Base-by-base conservation (phyloP, 2,797 vertebrate genomes). In the Takifugu rubripes region DNA sequence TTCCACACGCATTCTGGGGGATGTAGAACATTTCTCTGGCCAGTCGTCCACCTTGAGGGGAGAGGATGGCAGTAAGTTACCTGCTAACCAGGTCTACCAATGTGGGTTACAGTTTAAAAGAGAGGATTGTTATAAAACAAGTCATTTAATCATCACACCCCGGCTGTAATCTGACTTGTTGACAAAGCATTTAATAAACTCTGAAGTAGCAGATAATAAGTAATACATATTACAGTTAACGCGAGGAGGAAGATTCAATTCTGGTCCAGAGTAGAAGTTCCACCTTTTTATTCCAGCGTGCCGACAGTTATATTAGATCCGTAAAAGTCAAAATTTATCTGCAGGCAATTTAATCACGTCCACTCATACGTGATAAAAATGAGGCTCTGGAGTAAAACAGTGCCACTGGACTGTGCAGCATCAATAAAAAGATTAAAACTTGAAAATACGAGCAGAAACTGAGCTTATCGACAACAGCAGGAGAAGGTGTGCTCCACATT, bases 21-120 rank as follows among this genome's bases (percentile, higher is more conserved):
- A 98, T 93, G 93, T 96, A 93, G 92, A 98, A 98, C 85, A 89
- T 93, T 87, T 98, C 96, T 92, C 91, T 93, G 90, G 94, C 92
- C 64, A 93, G 89, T 26, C 93, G 89, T 78, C 94, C 95, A 78
- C 94, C 97, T 98, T 89, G 84, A 83, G 68, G 25, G 16, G 82
- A 83, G 72, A 89, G 49, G 49, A 21, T n/a, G n/a, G 16, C n/a
- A 48, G 21, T 43, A 49, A 51, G 55, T 40, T 12, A 14, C 36
- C 36, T 40, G 12, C 36, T 40, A 40, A 40, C 4, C 36, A 40
- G 1, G 10, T 14, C 11, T 40, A 12, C 12, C 2, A 14, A 12
- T 15, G 12, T 14, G 11, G 12, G 4, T 1, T 1, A 14, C 36
- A 40, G 12, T 14, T 40, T 40, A 40, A 40, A 40, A 14, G 3